A percentile compares a stretch with the other conserved stretches of the same genome.
phyloP scores from a whole-genome alignment of 2,888 invertebrate genomes.

The Chaitophorus viminalis region DNA sequence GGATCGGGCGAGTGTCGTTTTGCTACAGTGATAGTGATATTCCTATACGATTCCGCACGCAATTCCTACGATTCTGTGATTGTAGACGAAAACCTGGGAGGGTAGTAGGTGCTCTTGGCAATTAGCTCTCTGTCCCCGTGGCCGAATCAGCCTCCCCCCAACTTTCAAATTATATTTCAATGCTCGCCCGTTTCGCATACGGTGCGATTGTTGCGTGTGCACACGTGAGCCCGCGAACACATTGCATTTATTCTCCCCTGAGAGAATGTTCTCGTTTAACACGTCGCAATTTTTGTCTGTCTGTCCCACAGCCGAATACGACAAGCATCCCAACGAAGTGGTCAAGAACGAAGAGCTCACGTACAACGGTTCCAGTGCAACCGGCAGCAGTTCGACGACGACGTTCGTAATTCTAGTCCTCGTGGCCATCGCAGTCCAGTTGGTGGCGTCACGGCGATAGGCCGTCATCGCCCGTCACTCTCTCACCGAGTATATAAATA shows the following conservation, averaged over 20 bases:
- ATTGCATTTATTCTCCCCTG: too few relatives aligned
- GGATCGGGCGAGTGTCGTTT: too few relatives aligned
- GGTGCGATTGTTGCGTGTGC: too few relatives aligned
- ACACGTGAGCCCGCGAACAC: not conserved
- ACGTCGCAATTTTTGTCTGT: not conserved
- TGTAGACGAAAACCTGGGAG: too few relatives aligned
- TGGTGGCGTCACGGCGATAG: constrained; percentile 30
- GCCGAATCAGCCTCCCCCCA: too few relatives aligned
- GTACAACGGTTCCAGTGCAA: constrained; percentile 70
- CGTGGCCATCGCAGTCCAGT: not conserved
- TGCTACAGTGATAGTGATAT: too few relatives aligned
- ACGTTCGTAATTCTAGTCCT: constrained; percentile 40
- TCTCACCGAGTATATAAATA: not conserved
- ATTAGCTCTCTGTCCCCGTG: too few relatives aligned
- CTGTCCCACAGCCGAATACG: constrained; percentile 76
- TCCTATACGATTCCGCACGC: too few relatives aligned
- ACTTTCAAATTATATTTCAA: too few relatives aligned
- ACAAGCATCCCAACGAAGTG: constrained; percentile 90
- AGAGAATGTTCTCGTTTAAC: not conserved
- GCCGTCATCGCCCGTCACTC: not conserved
- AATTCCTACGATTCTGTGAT: too few relatives aligned
- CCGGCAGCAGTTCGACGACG: constrained; percentile 6
- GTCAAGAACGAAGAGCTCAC: constrained; percentile 93
- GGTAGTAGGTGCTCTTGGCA: too few relatives aligned
- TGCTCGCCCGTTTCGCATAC: too few relatives aligned